phyloP scores from a whole-genome alignment of 2,113 vertebrate species.

The Acrocephalus arundinaceus region DNA sequence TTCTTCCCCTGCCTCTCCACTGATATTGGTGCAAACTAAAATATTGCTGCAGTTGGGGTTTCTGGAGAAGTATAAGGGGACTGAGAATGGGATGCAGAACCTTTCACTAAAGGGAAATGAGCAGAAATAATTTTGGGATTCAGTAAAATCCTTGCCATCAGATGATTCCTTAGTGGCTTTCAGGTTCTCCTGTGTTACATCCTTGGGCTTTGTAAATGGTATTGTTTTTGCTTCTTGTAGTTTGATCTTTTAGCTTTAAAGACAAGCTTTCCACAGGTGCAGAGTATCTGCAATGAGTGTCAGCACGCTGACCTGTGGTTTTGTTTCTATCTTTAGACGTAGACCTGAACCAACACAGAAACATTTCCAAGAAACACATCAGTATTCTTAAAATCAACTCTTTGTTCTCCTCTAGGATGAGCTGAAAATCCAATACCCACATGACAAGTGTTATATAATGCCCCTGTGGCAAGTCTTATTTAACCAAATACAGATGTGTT shows the following conservation, averaged over 20 bases:
- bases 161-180: background rate
- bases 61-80: background rate
- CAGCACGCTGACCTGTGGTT: background rate
- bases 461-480: conserved; percentile 34
- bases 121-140: background rate
- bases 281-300: background rate
- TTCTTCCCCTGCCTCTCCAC: background rate
- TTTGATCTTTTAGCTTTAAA: conserved; percentile 20
- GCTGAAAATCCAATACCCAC: conserved; percentile 47
- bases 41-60: background rate
- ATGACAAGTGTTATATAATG: conserved; percentile 54
- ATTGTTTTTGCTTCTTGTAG: background rate
- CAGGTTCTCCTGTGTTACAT: background rate
- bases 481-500: conserved; percentile 58
- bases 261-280: conserved; percentile 7
- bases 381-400: conserved; percentile 14
- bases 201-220: background rate
- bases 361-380: conserved; percentile 31
- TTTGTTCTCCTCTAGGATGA: conserved; percentile 24
- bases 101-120: background rate
- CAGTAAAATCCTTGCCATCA: background rate
- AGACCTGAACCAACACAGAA: conserved; percentile 2
- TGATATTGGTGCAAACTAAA: background rate
- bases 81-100: background rate
- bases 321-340: conserved; percentile 10